phyloP scores from a whole-genome alignment of 2,113 vertebrate genomes.

The Entelurus aequoreus region DNA sequence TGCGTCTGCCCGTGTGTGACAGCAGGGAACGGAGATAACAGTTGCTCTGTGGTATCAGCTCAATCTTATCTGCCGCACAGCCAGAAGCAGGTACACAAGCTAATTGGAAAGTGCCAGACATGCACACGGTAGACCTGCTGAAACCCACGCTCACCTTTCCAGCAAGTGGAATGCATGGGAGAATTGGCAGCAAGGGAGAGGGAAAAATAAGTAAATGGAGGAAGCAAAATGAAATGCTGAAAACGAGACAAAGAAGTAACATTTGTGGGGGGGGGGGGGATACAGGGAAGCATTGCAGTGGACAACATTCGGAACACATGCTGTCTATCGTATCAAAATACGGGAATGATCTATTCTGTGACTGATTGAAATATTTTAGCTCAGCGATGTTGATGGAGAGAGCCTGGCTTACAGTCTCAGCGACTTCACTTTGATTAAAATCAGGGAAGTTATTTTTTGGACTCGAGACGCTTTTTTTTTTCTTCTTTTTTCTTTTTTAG shows the following conservation, averaged over 20 bases:
- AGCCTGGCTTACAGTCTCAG: too few species aligned
- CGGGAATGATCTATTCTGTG: too few species aligned
- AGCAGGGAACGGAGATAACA: conserved; percentile 67
- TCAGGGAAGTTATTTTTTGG: too few species aligned
- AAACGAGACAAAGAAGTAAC: conserved; percentile 46
- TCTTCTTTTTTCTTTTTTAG: too few species aligned
- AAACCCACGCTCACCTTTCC: conserved; percentile 53
- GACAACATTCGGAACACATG: too few species aligned
- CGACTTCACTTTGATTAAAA: too few species aligned
- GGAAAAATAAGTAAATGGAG: conserved; percentile 21
- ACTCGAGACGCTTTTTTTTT: too few species aligned
- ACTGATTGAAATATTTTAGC: too few species aligned
- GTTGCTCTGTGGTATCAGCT: conserved; percentile 55
- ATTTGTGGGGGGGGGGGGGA: conserved; percentile 11
- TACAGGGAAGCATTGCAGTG: neutral
- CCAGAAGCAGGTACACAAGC: conserved; percentile 68
- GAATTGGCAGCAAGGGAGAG: conserved; percentile 44
- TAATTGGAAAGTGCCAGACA: conserved; percentile 72
- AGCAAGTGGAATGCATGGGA: conserved; percentile 36
- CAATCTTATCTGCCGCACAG: conserved; percentile 69
- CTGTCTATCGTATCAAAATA: too few species aligned
- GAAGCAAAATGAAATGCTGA: conserved; percentile 28
- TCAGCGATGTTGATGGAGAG: too few species aligned
- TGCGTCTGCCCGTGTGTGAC: conserved; percentile 50
- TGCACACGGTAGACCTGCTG: conserved; percentile 24